Base-by-base conservation (phyloP, 2,113 vertebrate genomes). In the Dicentrarchus labrax region DNA sequence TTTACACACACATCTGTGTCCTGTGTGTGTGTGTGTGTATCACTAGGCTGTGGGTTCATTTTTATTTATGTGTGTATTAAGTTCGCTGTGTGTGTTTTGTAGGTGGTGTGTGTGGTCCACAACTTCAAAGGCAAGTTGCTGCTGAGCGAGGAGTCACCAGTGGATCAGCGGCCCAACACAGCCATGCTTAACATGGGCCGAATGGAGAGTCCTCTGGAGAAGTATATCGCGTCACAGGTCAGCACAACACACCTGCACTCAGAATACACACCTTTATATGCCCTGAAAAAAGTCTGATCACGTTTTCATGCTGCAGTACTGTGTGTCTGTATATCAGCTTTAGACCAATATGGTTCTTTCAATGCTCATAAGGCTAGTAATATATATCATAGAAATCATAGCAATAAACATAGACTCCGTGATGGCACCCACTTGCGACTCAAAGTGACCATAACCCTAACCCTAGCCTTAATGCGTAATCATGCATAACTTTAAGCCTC, bases 41-140 rank as follows among this genome's bases (percentile, higher is more conserved):
- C 13, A 39, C 8, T 36, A 68, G 17, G 16, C 30, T 56, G 3
- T 9, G 7, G 8, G 24, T 47, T 21, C 19, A 45, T 43, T 54
- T 65, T 75, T 3, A 66, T 75, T 51, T 11, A 8, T 45, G 36
- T 77, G 3, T 70, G 36, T 76, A 30, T 41, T 2, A 11, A 53
- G 12, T 57, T 41, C 74, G 4, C 16, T 57, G 5, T 59, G 21
- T 41, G n/a, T 64, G 17, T 73, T 53, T 81, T 81, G 53, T 85
- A 99, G 97, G 98, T 99, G 84, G 97, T 99, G 74, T 99, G 98
- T 86, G 98, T 99, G 93, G 97, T 99, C 86, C 98, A 99, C 92
- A 98, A 98, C 94, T 99, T 99, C 95, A 97, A 97, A 95, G 97
- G 98, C 87, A 97, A 97, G 94, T 96, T 97, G 65, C 89, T 97